Base-by-base conservation (phyloP, 2,113 vertebrate genomes). In the Emydocephalus ijimae region DNA sequence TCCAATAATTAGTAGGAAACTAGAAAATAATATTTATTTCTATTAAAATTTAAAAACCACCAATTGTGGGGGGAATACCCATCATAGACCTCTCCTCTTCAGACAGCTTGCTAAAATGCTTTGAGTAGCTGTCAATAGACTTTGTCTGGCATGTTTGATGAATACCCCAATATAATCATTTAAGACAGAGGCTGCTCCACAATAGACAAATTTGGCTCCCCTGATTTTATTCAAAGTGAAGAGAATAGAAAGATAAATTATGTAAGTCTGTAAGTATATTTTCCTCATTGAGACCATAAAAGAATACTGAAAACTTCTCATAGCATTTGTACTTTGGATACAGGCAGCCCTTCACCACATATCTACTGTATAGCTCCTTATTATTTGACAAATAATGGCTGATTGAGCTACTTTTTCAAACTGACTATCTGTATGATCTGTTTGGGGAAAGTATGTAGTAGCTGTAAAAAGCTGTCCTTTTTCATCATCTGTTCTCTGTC, bases 1-100 rank as follows among this genome's bases (percentile, higher is more conserved):
- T 90, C 6, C 34, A 4, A 85, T 15, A 55, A 90, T 55, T n/a
- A 14, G 18, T 90, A 21, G n/a, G 43, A 54, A 91, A 57, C 34
- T 64, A 64, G 61, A 64, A 8, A 29, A 52, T 45, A 81, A 29
- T 8, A 29, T 39, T 39, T 91, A 52, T 56, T 91, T 23, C 52
- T 24, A 29, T 55, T 85, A 20, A 89, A 91, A 94, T 89, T 64
- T 85, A 94, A 52, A 95, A 91, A 93, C 85, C 93, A 10, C 34
- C 4, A 12, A 18, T 91, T 90, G 87, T 43, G 90, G 34, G 52
- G 26, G 20, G 29, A 34, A 54, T 74, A 74, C n/a, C 69, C 5
- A 34, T 54, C n/a, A 23, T 45, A 59, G 34, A 39, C 20, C 50
- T 20, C 26, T 52, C 15, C 9, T 18, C 9, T 89, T 43, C 24